Percentiles rank a stretch among this genome's conserved stretches.
phyloP scores from a whole-genome alignment of 2,113 vertebrate genomes.

The Toxotes chatareus region DNA sequence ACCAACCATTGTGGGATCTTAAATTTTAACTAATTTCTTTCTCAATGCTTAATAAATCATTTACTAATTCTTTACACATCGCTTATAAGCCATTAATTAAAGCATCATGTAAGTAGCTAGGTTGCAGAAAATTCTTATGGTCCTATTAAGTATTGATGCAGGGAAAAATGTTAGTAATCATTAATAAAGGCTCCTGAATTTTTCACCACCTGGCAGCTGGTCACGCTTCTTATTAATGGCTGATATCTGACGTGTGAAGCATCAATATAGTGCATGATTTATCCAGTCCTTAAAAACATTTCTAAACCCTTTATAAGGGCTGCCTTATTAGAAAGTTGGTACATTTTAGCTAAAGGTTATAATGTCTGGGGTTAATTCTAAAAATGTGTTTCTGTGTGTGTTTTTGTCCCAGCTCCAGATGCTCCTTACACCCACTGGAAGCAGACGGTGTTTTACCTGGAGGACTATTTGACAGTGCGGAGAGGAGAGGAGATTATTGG shows the following conservation, averaged over 20 bases:
- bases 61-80: no score
- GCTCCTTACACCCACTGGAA: constrained; percentile 98
- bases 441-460: constrained; percentile 97
- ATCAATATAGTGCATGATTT: not conserved
- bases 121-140: not conserved
- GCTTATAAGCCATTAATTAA: not conserved
- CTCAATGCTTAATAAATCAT: not conserved
- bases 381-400: constrained; percentile 35
- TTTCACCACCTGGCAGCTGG: not conserved
- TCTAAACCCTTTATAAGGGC: not conserved
- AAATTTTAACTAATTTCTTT: not conserved
- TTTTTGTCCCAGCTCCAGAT: constrained; percentile 88
- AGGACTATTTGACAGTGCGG: constrained; percentile 95
- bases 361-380: not conserved
- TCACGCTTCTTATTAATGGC: not conserved
- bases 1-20: not conserved
- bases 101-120: not conserved
- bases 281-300: not conserved
- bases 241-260: not conserved
- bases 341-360: not conserved
- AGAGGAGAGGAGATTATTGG: constrained; percentile 95
- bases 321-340: not conserved
- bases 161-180: not conserved
- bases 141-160: not conserved
- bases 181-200: not conserved